Evolutionary conservation across 92 coral and sea anemone species (phyloP).

Genomic region (Blastomussa wellsi): DNA sequence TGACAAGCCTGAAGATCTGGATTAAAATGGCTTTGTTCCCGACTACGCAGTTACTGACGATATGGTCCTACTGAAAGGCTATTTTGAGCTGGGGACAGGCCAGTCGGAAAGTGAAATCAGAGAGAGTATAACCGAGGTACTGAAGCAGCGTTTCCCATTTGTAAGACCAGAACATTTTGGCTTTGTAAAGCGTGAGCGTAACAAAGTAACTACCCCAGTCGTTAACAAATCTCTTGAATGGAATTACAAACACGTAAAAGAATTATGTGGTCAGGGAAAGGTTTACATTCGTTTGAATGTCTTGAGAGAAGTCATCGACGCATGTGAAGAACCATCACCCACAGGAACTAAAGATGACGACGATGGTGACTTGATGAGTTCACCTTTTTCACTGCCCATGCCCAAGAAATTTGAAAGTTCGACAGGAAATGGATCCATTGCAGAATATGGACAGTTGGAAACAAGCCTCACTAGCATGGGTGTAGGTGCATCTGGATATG

Average conservation of each 20-base stretch:
- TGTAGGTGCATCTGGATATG: neutral
- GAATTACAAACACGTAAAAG: constrained; percentile 63
- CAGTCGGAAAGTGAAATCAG: too few species aligned
- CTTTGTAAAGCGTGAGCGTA: too few species aligned
- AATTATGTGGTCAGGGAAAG: constrained; percentile 71
- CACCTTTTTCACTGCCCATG: neutral
- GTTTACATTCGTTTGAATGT: constrained; percentile 62
- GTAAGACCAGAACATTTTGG: too few species aligned
- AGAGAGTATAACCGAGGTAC: too few species aligned
- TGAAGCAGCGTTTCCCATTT: too few species aligned
- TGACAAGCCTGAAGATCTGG: too few species aligned
- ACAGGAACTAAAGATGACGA: constrained; percentile 9
- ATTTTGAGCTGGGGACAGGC: too few species aligned
- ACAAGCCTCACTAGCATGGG: neutral
- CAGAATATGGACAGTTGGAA: neutral
- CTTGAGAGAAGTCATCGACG: constrained; percentile 56
- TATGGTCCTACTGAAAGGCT: too few species aligned
- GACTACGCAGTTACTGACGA: too few species aligned
- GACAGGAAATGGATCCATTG: constrained; percentile 25
- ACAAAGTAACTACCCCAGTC: too few species aligned
- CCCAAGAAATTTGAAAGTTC: constrained; percentile 27
- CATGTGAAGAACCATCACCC: constrained; percentile 17
- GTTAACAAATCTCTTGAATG: too few species aligned
- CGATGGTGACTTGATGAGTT: constrained; percentile 21
- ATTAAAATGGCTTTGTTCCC: too few species aligned